Evolutionary conservation across 2,888 invertebrate species (phyloP), one percentile per base, ranked within the genome.

Genomic region (Aricia artaxerxes): DNA sequence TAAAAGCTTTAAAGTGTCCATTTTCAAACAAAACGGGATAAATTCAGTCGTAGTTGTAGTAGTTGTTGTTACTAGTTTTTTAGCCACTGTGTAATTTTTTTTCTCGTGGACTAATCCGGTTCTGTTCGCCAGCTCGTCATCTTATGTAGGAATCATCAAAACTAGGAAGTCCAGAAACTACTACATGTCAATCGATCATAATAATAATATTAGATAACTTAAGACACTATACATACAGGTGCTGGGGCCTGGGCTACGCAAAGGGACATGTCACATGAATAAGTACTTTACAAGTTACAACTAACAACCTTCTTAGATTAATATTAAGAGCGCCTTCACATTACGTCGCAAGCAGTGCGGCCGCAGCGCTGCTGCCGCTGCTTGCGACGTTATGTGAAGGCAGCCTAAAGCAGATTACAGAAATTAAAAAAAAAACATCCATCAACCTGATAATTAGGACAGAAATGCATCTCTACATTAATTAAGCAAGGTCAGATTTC

Each of bases 401-500:
- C 24, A 24, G 24, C 24, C 24, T 24, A 24, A 35, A 13, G 4
- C 57, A 16, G 16, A 57, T 57, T 57, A 57, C 57, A 57, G 4
- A 57, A 57, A 57, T 16, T 57, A 1, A 4, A 57, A 16, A 16
- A 57, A 57, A 16, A 4, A 24, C 24, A 61, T 61, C 24, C 61
- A 61, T 31, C 31, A 64, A 64, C 35, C 35, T 16, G 69, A 38
- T 35, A 35, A 69, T 69, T 69, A 69, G 38, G 6, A 35, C 69
- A 69, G 5, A 31, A 69, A 24, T 4, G 69, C 35, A 16, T 13
- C 61, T 9, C 9, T 64, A 1, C 13, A 69, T 13, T 69, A 13
- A 35, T 69, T 64, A 69, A 9, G 35, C 69, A 69, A 69, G 69
- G 69, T 38, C 35, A 69, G 69, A 69, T 69, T 38, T 69, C 31